Evolutionary conservation across 2,888 invertebrate species (phyloP).

Genomic region (Lysandra coridon): DNA sequence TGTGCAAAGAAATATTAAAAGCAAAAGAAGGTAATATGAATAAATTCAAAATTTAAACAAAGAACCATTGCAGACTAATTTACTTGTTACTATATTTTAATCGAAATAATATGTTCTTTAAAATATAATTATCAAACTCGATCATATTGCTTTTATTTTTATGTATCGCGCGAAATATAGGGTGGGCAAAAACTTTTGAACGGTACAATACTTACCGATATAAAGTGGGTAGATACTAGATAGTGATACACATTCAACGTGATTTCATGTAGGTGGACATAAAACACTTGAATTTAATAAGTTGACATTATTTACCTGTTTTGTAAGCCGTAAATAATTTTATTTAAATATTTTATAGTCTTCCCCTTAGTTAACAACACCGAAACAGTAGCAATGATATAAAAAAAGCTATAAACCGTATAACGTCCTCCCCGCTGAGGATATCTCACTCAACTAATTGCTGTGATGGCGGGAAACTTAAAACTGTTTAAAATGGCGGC

Average conservation of each 20-base stretch:
- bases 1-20: no score
- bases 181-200: no score
- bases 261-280: background rate
- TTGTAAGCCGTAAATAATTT: background rate
- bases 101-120: no score
- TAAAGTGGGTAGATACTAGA: background rate
- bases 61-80: no score
- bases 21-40: no score
- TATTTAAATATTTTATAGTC: background rate
- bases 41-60: no score
- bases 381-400: slow-evolving; percentile 45
- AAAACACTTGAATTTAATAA: background rate
- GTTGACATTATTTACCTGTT: slow-evolving; percentile 14
- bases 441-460: slow-evolving; percentile 81
- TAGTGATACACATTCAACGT: background rate
- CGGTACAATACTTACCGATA: no score
- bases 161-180: no score
- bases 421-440: slow-evolving; percentile 66
- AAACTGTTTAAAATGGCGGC: slow-evolving; percentile 65
- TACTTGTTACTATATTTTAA: no score
- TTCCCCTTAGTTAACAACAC: slow-evolving; percentile 32
- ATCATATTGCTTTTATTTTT: no score
- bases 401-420: slow-evolving; percentile 60
- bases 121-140: no score
- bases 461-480: slow-evolving; percentile 72